Evolutionary conservation across 2,888 invertebrate genomes (phyloP), one percentile per base, ranked within the genome.

Genomic region (Trichacis sp.): DNA sequence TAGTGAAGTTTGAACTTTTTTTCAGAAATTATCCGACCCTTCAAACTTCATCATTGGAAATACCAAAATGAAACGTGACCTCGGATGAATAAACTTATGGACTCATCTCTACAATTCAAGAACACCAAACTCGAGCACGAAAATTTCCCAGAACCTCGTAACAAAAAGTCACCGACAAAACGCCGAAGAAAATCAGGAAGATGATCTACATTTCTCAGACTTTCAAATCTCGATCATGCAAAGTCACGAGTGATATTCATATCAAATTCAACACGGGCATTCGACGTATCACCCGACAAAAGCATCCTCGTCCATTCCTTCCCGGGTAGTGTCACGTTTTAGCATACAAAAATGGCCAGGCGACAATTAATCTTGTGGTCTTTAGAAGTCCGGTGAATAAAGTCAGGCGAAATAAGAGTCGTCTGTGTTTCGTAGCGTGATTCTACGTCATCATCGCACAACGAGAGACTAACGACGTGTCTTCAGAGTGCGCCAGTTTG

Each of bases 401-500:
- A 48, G 42, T 54, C 36, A 36, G 24, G 24, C 24, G 24, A 24
- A 36, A 40, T 40, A 40, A 57, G 53, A 52, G 54, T 68, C 55
- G 70, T 67, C 59, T 74, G 67, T 70, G 77, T 74, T 75, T 74
- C 71, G 76, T 76, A 76, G 73, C 73, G 73, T 74, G 75, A 75
- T 77, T 75, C 71, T 69, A 67, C 72, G 65, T 78, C 74, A 73
- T 75, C 70, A 64, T 64, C 45, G 69, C 66, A 73, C 76, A 76
- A 77, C 73, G 76, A 75, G 74, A 55, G 74, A 70, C 75, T 77
- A 81, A 81, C 80, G 79, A 82, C 74, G 70, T 67, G 75, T 70
- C 78, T 81, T 80, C 77, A 80, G 67, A 72, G 62, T 69, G 73
- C 69, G 78, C 78, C 79, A 78, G 81, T 82, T 82, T 81, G 80